Percentiles rank a stretch among this genome's conserved stretches.
Evolutionary conservation across 2,113 vertebrate genomes (phyloP).

Genomic region (Chauna torquata): DNA sequence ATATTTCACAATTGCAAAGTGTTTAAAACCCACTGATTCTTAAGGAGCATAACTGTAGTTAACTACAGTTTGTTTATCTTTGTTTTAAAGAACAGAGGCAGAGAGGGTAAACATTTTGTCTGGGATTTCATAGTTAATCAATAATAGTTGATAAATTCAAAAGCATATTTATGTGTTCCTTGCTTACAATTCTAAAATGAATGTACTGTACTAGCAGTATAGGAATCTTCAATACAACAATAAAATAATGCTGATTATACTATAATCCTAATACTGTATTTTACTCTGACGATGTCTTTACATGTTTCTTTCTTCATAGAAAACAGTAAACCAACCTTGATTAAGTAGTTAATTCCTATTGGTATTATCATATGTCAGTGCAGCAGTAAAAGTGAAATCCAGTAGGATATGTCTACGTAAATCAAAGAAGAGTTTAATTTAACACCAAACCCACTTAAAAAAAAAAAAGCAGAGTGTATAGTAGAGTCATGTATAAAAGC

Average conservation of each 20-base stretch:
- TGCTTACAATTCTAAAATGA: not conserved
- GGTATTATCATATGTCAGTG: not conserved
- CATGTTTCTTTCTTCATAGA: not conserved
- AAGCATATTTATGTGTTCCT: not conserved
- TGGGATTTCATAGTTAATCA: not conserved
- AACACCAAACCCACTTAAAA: not conserved
- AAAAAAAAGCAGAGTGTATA: not conserved
- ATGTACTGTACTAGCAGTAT: not conserved
- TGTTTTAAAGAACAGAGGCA: not conserved
- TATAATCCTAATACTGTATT: not conserved
- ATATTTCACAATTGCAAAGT: not conserved
- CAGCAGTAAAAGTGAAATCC: not conserved
- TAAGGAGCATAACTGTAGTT: not conserved
- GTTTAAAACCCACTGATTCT: not conserved
- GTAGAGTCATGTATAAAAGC: not conserved
- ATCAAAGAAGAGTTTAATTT: not conserved
- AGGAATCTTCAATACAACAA: not conserved
- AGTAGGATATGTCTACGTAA: not conserved
- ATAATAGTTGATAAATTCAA: not conserved
- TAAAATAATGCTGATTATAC: not conserved
- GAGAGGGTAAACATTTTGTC: not conserved
- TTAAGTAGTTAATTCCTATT: not conserved
- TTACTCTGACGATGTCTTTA: not conserved
- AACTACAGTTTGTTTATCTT: not conserved
- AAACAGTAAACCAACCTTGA: not conserved